Evolutionary conservation across 2,888 invertebrate species (phyloP), one percentile per base, ranked within the genome.

Genomic region (Archips crataeganus): DNA sequence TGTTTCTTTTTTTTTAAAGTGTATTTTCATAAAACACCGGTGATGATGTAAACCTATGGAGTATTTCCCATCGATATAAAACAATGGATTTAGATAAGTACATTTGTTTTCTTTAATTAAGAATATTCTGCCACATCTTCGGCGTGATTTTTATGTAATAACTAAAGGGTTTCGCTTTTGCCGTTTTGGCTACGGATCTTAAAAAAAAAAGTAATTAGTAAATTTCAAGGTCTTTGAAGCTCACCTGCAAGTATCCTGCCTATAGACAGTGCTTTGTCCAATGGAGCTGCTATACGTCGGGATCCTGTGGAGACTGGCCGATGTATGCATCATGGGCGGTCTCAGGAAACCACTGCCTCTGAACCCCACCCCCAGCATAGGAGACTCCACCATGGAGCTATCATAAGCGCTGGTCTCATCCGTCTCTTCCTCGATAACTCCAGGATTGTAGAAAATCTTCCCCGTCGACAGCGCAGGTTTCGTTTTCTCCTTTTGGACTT

Each of bases 221-320:
- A 39, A 4, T 39, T 39, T 39, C 4, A 1, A 39, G 6, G 6
- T 1, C 39, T 39, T 39, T 39, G 8, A 8, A 1, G 8, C 54
- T 3, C 79, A 95, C 95, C 95, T 95, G 90, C 95, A 95, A 75
- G 95, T 95, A 78, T 95, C 95, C 79, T 94, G 95, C 49, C 95
- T 89, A 76, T 94, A 94, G 1, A 94, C 82, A 57, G 95, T 95
- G 71, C 95, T 95, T 62, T 94, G 94, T 59, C 95, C 95, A 79
- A 95, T 95, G 9, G 95, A 95, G 81, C 95, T 95, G 86, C 95
- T 95, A 71, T 95, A 95, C 1, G 95, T 95, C 11, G 95, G 95
- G 84, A 95, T 94, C 75, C 95, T 91, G 73, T 95, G 95, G 3
- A 95, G 91, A 76, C 95, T 95, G 74, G 90, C 86, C 0, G 92